A percentile compares a stretch with the other conserved stretches of the same genome.
These are phyloP conservation scores for Apostichopus californicus DNA, from an alignment of 35 echinoderm and acorn worm species.

Conservation along the genomic window DNA sequence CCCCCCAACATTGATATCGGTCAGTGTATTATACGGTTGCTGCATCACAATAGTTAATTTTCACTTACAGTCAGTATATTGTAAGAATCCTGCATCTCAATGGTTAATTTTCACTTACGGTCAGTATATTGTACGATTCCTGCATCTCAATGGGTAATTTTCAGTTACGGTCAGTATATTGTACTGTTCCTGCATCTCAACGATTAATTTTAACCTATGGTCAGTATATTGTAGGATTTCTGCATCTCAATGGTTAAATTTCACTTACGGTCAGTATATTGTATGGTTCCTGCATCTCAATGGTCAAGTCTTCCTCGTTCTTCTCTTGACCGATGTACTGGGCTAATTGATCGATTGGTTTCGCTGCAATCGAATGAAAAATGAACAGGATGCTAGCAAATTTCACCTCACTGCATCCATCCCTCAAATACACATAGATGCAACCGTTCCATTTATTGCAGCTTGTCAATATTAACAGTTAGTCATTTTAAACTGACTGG, in stretches of 20 bases:
- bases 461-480: too few species aligned
- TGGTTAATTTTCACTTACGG: slow-evolving; percentile 46
- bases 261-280: slow-evolving; percentile 78
- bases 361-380: slow-evolving; percentile 55
- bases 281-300: slow-evolving; percentile 98
- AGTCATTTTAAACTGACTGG: too few species aligned
- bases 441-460: too few species aligned
- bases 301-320: slow-evolving; percentile 75
- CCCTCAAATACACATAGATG: background rate
- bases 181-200: slow-evolving; percentile 96
- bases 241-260: slow-evolving; percentile 80
- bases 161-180: slow-evolving; percentile 14
- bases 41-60: background rate
- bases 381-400: background rate
- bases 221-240: slow-evolving; percentile 81
- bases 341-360: slow-evolving; percentile 92
- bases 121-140: slow-evolving; percentile 34
- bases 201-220: too few species aligned
- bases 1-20: too few species aligned
- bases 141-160: too few species aligned
- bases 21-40: too few species aligned
- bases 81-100: slow-evolving; percentile 97
- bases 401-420: background rate
- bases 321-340: slow-evolving; percentile 88
- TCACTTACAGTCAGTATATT: slow-evolving; percentile 78